Percentiles rank a stretch among this genome's conserved stretches.
These are phyloP conservation scores for Tricholauxania praeusta DNA, from an alignment of 2,888 invertebrate species.

Conservation along the genomic window DNA sequence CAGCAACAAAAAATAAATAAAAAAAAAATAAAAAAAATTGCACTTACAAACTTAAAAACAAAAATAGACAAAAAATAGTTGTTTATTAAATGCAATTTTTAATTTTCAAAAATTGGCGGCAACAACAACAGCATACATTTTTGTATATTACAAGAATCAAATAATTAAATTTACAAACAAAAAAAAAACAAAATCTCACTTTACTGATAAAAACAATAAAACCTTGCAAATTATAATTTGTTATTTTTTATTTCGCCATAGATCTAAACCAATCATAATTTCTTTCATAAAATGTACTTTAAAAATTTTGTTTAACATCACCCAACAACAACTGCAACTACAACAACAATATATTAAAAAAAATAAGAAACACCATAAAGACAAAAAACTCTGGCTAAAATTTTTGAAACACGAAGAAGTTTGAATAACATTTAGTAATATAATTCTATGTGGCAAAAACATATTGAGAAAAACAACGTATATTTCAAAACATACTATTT, in stretches of 20 bases:
- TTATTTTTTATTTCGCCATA: conserved; percentile 34
- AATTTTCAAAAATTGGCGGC: conserved; percentile 43
- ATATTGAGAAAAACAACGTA: conserved; percentile 36
- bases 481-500: conserved; percentile 40
- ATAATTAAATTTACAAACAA: conserved; percentile 13
- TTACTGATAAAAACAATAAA: conserved; percentile 47
- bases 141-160: conserved; percentile 28
- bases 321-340: conserved; percentile 33
- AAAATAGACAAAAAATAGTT: conserved; percentile 36
- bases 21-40: neutral
- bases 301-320: neutral
- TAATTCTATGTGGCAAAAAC: conserved; percentile 51
- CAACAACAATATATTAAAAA: conserved; percentile 48
- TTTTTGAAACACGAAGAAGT: conserved; percentile 44
- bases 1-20: neutral
- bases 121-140: conserved; percentile 27
- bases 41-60: conserved; percentile 39
- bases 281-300: neutral
- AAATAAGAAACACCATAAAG: conserved; percentile 41
- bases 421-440: conserved; percentile 14
- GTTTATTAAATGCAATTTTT: conserved; percentile 45
- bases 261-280: conserved; percentile 34
- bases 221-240: conserved; percentile 27
- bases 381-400: neutral
- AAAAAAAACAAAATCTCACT: conserved; percentile 48